These are phyloP conservation scores for Euphonia xanthogaster DNA, from an alignment of 2,797 vertebrate species.

Conservation along the genomic window DNA sequence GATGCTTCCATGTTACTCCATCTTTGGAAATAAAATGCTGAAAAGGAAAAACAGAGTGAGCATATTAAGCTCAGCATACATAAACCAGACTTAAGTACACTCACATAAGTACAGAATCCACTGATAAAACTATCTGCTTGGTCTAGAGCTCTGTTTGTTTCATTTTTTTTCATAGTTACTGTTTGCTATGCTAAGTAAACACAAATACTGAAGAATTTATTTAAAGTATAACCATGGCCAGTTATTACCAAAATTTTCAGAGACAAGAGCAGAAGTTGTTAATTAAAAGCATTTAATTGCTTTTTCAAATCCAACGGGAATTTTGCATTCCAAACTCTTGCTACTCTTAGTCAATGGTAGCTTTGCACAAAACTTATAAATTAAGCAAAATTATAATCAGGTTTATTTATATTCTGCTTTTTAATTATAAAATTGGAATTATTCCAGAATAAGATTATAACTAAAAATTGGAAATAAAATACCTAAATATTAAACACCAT, in stretches of 20 bases:
- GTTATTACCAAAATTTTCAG: not conserved
- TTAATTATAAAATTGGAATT: not conserved
- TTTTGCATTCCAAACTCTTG: not conserved
- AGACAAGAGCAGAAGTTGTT: not conserved
- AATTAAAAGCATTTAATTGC: not conserved
- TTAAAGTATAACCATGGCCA: not conserved
- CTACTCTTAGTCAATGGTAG: not conserved
- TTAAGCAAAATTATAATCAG: not conserved
- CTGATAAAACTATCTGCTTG: not conserved
- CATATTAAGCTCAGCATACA: not conserved
- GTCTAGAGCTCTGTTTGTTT: not conserved
- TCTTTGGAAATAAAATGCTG: not conserved
- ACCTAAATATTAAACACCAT: not conserved
- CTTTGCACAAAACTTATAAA: not conserved
- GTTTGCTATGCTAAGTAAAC: not conserved
- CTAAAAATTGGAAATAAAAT: not conserved
- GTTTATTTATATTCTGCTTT: not conserved
- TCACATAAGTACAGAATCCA: not conserved
- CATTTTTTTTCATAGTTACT: not conserved
- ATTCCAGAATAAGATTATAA: not conserved
- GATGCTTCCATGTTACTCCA: not conserved
- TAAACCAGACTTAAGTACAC: not conserved
- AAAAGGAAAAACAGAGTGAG: not conserved
- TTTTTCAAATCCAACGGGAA: not conserved
- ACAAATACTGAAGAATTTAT: not conserved